Base-by-base conservation (phyloP, 1,140 invertebrate species). In the Lucilia sericata region DNA sequence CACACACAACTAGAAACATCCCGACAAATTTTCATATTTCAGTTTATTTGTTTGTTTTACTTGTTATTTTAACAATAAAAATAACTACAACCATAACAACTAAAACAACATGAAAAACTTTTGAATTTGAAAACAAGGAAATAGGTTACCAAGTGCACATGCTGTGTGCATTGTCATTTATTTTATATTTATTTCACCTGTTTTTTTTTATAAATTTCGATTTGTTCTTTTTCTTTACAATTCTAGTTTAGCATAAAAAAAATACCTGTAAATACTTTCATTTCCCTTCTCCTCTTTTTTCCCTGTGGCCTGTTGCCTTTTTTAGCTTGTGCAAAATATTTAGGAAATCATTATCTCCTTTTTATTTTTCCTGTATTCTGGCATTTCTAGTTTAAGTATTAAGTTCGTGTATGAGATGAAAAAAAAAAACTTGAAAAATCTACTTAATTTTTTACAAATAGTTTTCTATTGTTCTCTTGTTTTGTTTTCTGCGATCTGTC, bases 121-220 rank as follows among this genome's bases (percentile, higher is more conserved):
- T 80, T 51, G 42, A 80, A 80, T 8, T 21, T 80, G 17, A 80
- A 80, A 80, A 80, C 47, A 80, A 80, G 42, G 76, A 80, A 80
- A 80, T 80, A 80, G 76, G 76, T 80, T 80, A 80, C n/a, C 76
- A 80, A 80, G 76, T 80, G 76, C 76, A 80, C 76, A 80, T 80
- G 76, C 76, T 80, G 76, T 80, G 42, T 80, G 76, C 76, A 80
- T 49, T 80, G 76, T 80, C 76, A 80, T 80, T 49, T 51, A 25
- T 51, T 80, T 80, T 19, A 25, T 51, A 25, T 49, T 80, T 49
- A 49, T 17, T 80, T 49, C 42, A 49, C 42, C 42, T 80, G 8
- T 80, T 74, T 19, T 47, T 80, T 74, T 19, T 47, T 36, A 9
- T 47, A 47, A 8, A 36, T 78, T 78, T 47, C 14, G 42, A 49